These are phyloP conservation scores for Stenopsyche tienmushanensis DNA, from an alignment of 1,140 invertebrate species.

Conservation along the genomic window DNA sequence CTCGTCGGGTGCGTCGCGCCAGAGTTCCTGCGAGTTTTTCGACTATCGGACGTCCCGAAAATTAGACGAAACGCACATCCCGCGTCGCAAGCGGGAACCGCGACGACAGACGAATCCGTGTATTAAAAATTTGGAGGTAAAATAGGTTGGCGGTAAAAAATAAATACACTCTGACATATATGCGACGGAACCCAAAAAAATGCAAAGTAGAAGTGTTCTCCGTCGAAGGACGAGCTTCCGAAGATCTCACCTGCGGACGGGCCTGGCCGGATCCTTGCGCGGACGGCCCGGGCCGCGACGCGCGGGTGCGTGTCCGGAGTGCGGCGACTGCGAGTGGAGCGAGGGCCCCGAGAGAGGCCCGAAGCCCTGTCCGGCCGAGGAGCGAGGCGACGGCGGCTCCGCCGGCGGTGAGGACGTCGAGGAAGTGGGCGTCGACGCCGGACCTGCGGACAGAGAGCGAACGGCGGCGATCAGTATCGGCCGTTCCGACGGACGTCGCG, in stretches of 20 bases:
- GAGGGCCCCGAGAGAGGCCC: conserved; percentile 45
- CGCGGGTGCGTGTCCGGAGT: conserved; percentile 58
- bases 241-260: conserved; percentile 49
- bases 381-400: conserved; percentile 49
- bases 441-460: conserved; percentile 42
- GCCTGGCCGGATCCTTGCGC: conserved; percentile 61
- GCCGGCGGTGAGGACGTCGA: conserved; percentile 57
- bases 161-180: neutral
- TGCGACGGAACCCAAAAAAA: neutral
- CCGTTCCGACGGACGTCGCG: conserved; percentile 59
- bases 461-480: conserved; percentile 57
- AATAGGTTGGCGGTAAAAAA: neutral
- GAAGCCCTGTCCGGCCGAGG: conserved; percentile 49
- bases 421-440: conserved; percentile 60
- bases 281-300: conserved; percentile 70
- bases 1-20: too few species aligned
- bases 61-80: too few species aligned
- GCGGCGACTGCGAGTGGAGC: conserved; percentile 39
- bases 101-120: too few species aligned
- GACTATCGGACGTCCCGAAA: too few species aligned
- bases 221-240: neutral
- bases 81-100: too few species aligned
- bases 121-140: too few species aligned
- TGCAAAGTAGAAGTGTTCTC: neutral
- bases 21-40: too few species aligned